Conservation (phyloP, 2,797 vertebrate species). For the Graptemys geographica region DNA sequence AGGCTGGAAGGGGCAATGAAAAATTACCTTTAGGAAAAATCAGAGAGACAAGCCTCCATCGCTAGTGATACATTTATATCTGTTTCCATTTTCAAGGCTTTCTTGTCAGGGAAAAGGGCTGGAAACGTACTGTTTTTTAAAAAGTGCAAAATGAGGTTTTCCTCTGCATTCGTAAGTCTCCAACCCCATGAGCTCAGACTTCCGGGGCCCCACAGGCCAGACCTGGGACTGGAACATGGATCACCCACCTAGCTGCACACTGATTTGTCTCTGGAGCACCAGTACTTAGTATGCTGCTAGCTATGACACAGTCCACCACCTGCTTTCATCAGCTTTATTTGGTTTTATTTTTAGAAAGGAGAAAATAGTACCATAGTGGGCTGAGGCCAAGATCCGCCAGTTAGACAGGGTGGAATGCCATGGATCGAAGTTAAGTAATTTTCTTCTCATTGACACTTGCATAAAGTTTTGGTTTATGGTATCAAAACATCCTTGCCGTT, state of each 20-base stretch:
- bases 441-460: neutral
- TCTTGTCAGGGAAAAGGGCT: neutral
- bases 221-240: neutral
- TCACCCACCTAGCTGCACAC: accelerated
- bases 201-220: accelerated
- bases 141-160: neutral
- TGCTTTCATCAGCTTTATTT: neutral
- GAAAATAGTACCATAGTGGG: neutral
- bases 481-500: neutral
- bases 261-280: accelerated
- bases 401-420: neutral
- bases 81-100: neutral
- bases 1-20: neutral
- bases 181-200: accelerated
- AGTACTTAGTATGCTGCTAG: neutral
- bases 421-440: neutral
- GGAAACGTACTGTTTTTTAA: neutral
- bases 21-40: neutral
- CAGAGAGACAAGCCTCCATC: neutral
- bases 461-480: constrained; percentile 39
- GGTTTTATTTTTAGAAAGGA: neutral
- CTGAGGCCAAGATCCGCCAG: accelerated
- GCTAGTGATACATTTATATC: accelerated
- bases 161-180: neutral
- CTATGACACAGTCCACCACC: neutral